Conservation (phyloP, 2,797 vertebrate species). For the Sebastolobus alascanus region DNA sequence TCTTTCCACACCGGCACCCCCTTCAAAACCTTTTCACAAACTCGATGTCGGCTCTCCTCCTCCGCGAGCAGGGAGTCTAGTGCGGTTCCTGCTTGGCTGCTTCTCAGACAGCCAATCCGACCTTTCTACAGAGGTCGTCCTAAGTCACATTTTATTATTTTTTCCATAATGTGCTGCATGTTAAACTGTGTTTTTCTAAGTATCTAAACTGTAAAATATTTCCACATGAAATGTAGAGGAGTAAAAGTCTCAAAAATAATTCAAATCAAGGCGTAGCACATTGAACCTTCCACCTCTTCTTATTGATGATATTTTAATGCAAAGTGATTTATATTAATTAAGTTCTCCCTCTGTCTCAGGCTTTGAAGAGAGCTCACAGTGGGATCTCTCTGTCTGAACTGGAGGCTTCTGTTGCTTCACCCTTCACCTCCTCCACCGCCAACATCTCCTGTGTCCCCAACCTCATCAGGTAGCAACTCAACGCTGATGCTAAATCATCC, state of each 20-base stretch:
- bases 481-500: background rate
- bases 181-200: background rate
- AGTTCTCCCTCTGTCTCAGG: conserved; percentile 77
- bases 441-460: conserved; percentile 98
- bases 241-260: background rate
- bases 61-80: too few relatives aligned
- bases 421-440: conserved; percentile 95
- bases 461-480: conserved; percentile 91
- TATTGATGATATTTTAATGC: background rate
- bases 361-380: conserved; percentile 95
- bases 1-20: too few relatives aligned
- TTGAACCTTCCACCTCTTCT: background rate
- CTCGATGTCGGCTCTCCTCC: too few relatives aligned
- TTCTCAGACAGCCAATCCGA: too few relatives aligned
- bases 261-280: background rate
- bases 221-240: background rate
- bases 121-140: too few relatives aligned
- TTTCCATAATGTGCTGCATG: background rate
- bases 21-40: too few relatives aligned
- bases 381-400: conserved; percentile 98
- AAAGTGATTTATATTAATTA: background rate
- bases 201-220: background rate
- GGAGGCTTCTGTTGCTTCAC: conserved; percentile 97
- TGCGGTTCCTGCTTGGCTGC: too few relatives aligned
- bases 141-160: too few relatives aligned